Conservation (phyloP, 2,888 invertebrate species). For the Brenthis daphne region DNA sequence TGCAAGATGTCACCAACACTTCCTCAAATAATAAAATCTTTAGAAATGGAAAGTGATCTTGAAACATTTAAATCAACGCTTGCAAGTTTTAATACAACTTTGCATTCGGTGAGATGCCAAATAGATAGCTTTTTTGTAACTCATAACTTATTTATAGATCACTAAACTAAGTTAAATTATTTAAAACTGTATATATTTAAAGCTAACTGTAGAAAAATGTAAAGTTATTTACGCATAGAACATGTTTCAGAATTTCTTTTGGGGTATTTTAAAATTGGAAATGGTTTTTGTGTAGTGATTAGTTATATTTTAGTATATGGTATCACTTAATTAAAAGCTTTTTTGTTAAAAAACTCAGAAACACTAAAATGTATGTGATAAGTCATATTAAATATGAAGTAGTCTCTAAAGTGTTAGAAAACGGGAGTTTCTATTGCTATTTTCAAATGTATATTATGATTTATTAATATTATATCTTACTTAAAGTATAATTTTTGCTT, state of each 20-base stretch:
- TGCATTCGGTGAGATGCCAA: slow-evolving; percentile 82
- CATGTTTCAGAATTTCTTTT: too few relatives aligned
- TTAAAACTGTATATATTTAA: background rate
- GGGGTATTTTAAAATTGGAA: too few relatives aligned
- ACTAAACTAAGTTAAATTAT: background rate
- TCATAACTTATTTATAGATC: slow-evolving; percentile 63
- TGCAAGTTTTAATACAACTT: slow-evolving; percentile 72
- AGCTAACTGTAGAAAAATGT: background rate
- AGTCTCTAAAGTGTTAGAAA: slow-evolving; percentile 2
- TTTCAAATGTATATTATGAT: too few relatives aligned
- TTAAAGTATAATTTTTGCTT: too few relatives aligned
- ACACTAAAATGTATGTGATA: slow-evolving; percentile 7
- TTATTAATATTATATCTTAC: too few relatives aligned
- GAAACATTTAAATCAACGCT: slow-evolving; percentile 65
- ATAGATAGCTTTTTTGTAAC: slow-evolving; percentile 83
- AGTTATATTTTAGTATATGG: too few relatives aligned
- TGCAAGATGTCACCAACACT: slow-evolving; percentile 85
- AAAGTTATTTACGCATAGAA: too few relatives aligned
- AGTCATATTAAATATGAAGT: background rate
- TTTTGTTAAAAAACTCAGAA: background rate
- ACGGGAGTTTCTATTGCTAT: background rate
- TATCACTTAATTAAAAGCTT: too few relatives aligned
- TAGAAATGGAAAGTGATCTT: slow-evolving; percentile 65
- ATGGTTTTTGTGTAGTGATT: too few relatives aligned
- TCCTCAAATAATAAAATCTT: slow-evolving; percentile 76